A percentile compares a stretch with the other conserved stretches of the same genome.
phyloP scores from a whole-genome alignment of 2,113 vertebrate genomes.

The Hemiprocne comata region DNA sequence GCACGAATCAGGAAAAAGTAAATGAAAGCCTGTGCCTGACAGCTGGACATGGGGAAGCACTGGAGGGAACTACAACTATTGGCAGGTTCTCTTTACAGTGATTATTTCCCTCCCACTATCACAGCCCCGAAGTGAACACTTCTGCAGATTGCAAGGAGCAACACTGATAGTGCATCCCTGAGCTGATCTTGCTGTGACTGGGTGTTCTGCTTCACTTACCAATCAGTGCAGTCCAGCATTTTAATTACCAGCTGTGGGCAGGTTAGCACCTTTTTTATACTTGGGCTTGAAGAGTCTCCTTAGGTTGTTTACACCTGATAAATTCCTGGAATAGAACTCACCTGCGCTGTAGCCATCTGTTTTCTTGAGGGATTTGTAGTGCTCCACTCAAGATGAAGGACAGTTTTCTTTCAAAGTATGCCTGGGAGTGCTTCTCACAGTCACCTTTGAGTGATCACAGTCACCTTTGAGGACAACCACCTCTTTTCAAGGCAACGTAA shows the following conservation, averaged over 20 bases:
- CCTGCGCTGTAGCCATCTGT: constrained; percentile 43
- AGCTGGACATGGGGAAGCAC: background rate
- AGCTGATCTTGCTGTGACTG: background rate
- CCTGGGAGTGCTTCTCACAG: constrained; percentile 64
- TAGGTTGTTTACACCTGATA: background rate
- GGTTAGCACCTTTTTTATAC: background rate
- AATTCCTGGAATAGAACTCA: background rate
- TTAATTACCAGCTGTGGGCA: background rate
- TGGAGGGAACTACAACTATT: background rate
- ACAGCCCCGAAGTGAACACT: background rate
- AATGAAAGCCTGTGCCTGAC: background rate
- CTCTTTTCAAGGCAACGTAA: background rate
- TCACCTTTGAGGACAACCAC: background rate
- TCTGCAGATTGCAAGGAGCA: background rate
- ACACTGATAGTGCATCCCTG: accelerated
- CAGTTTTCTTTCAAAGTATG: constrained; percentile 14
- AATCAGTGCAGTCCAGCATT: background rate
- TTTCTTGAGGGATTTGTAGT: background rate
- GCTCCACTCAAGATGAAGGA: background rate
- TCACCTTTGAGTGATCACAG: constrained; percentile 3
- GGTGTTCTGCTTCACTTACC: background rate
- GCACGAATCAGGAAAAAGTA: background rate
- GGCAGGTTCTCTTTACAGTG: background rate
- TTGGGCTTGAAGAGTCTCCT: background rate
- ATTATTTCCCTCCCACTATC: background rate